Evolutionary conservation across 2,888 invertebrate species (phyloP), one percentile per base, ranked within the genome.

Genomic region (Agrotis clavis): DNA sequence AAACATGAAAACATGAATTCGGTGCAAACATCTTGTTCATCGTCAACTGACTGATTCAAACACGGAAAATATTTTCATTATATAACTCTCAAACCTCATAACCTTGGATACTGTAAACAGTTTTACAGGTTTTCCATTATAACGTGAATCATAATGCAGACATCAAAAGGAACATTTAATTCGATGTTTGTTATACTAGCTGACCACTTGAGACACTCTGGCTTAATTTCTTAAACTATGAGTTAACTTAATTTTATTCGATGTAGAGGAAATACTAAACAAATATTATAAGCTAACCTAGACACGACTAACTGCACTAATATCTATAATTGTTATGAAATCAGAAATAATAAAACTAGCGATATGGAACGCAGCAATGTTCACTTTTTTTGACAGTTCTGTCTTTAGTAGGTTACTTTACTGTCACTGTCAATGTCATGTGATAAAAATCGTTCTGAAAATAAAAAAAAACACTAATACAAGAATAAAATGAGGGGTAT

Each of bases 11-110:
- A 86, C 85, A 85, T 71, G 90, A 91, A 76, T 85, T 92, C 35
- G 90, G 89, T 69, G 87, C 83, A 71, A 92, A 88, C 94, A 95
- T 94, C 86, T 88, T 92, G 79, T 78, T 87, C 80, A 81, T 87
- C 85, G 85, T 89, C 88, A 90, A 79, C 89, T 89, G 77, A 86
- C 74, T 75, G 76, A 83, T 68, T 64, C 82, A 63, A 79, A 75
- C 62, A 76, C 78, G 76, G 76, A 82, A 84, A 89, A 77, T 82
- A 82, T 79, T 86, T 81, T 75, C 88, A 90, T 91, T 91, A 91
- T 90, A 88, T 91, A 92, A 89, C 87, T 87, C 75, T 71, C 67
- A 84, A 81, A 72, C 60, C 67, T 71, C 76, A 77, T 86, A 88
- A 87, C 89, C 88, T 89, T 87, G 87, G 57, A 67, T 56, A 72